These are phyloP conservation scores for Spinus olivaceus DNA, from an alignment of 2,797 vertebrate genomes.

Conservation along the genomic window DNA sequence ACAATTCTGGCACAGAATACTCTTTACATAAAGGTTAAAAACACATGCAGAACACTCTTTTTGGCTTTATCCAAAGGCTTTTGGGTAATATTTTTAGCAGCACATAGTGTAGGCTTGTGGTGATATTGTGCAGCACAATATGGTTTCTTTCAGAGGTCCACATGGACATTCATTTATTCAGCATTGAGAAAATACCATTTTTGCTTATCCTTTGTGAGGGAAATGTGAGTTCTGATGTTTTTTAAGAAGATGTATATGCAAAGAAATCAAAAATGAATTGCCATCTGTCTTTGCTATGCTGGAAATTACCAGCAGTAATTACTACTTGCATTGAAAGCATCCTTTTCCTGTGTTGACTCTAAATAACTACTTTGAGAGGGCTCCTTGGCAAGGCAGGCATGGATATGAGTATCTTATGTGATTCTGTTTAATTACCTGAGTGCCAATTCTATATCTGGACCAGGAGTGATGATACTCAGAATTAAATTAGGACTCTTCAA, in stretches of 20 bases:
- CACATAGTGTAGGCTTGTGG: background rate
- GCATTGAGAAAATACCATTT: background rate
- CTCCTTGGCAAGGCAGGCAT: background rate
- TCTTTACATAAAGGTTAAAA: slow-evolving; percentile 39
- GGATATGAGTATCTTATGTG: background rate
- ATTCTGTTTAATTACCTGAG: slow-evolving; percentile 1
- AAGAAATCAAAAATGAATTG: background rate
- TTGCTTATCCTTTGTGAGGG: background rate
- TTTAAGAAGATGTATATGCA: background rate
- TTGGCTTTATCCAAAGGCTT: slow-evolving; percentile 2
- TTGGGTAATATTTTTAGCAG: slow-evolving; percentile 40
- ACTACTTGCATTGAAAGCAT: background rate
- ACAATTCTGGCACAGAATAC: background rate
- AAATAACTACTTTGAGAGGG: background rate
- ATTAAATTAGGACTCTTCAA: background rate
- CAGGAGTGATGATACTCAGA: background rate
- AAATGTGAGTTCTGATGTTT: background rate
- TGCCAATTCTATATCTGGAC: background rate
- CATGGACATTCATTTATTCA: background rate
- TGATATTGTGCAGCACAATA: background rate
- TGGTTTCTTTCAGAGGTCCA: slow-evolving; percentile 1
- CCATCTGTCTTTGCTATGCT: background rate
- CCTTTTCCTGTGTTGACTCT: background rate
- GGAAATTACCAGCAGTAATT: background rate
- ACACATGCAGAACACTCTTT: background rate